These are phyloP conservation scores for Enteromius mattozi DNA, from an alignment of 2,797 vertebrate genomes.

Conservation along the genomic window DNA sequence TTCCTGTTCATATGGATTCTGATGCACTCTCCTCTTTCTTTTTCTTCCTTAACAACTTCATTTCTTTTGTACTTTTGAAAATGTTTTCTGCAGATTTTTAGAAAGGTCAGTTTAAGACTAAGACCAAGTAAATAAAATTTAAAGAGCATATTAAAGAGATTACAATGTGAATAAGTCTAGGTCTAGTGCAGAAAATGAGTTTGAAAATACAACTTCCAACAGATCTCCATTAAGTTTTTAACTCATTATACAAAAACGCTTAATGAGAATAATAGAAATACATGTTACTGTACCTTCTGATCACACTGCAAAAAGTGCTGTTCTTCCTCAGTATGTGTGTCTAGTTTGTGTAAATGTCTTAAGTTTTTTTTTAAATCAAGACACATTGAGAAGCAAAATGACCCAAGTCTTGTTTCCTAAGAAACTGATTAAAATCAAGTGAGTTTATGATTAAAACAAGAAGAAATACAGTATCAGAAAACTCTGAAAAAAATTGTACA, in stretches of 20 bases:
- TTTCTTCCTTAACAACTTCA: not conserved
- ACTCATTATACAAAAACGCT: not conserved
- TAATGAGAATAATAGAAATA: not conserved
- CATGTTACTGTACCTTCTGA: not conserved
- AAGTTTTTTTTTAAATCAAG: not conserved
- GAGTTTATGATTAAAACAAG: not conserved
- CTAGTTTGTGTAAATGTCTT: too few relatives aligned
- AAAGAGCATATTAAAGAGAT: not conserved
- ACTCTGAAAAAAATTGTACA: too few relatives aligned
- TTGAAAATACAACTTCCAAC: not conserved
- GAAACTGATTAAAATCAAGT: not conserved
- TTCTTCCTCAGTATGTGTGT: not conserved
- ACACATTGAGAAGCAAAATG: not conserved
- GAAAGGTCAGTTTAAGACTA: not conserved
- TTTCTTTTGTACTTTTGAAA: not conserved
- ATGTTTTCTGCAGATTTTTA: not conserved
- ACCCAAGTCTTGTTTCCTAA: not conserved
- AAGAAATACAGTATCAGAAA: not conserved
- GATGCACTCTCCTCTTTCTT: not conserved
- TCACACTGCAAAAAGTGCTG: not conserved
- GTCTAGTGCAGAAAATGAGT: not conserved
- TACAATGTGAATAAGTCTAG: not conserved
- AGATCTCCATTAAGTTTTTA: not conserved
- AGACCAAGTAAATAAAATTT: not conserved
- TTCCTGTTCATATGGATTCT: not conserved